phyloP scores from a whole-genome alignment of 2,888 invertebrate genomes.

The Mechanitis messenoides region DNA sequence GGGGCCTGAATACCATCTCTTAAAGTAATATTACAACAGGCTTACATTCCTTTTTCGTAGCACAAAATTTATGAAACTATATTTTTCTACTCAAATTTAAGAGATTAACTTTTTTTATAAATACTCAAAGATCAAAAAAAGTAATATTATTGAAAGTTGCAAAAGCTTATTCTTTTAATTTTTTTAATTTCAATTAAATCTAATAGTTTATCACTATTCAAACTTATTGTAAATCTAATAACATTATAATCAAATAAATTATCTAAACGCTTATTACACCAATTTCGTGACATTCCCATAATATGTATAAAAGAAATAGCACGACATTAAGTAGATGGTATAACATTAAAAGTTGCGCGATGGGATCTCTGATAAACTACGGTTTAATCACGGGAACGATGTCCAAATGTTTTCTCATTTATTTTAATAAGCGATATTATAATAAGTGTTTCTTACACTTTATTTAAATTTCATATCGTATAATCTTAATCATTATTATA shows the following conservation, averaged over 20 bases:
- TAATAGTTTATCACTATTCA: too few species aligned
- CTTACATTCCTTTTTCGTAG: too few species aligned
- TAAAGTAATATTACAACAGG: too few species aligned
- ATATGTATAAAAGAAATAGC: conserved; percentile 19
- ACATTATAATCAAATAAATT: background rate
- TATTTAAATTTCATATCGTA: conserved; percentile 3
- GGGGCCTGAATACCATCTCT: too few species aligned
- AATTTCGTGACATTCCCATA: background rate
- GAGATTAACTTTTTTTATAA: too few species aligned
- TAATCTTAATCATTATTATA: background rate
- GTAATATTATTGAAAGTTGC: too few species aligned
- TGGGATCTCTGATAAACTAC: conserved; percentile 23
- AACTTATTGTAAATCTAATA: too few species aligned
- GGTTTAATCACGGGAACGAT: conserved; percentile 25
- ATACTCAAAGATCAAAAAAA: too few species aligned
- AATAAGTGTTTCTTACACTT: background rate
- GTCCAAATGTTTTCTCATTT: conserved; percentile 16
- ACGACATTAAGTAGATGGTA: conserved; percentile 22
- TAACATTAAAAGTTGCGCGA: conserved; percentile 34
- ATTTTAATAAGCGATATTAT: conserved; percentile 17
- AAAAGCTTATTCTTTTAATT: too few species aligned
- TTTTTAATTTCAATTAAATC: too few species aligned
- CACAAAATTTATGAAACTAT: too few species aligned
- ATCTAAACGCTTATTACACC: background rate
- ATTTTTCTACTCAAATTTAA: too few species aligned